A percentile compares a stretch with the other conserved stretches of the same genome.
Evolutionary conservation across 2,113 vertebrate genomes (phyloP).

Genomic region (Callocephalon fimbriatum): DNA sequence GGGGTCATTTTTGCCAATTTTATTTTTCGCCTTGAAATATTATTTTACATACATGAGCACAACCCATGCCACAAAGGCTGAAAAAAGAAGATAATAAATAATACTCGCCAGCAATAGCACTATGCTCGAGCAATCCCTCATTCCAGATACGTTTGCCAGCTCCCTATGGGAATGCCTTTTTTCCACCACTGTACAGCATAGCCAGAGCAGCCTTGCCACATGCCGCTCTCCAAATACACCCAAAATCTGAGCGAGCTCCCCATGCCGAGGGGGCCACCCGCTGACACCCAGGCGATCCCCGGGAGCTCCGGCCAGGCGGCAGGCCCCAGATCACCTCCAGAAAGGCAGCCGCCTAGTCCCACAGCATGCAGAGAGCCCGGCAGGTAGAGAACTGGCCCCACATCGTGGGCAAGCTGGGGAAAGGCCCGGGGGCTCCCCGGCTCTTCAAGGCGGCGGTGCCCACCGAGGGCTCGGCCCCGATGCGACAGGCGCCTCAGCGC

Average conservation of each 20-base stretch:
- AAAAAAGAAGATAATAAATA: neutral
- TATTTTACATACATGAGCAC: neutral
- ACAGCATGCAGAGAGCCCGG: neutral
- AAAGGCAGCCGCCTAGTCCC: neutral
- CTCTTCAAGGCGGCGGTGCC: neutral
- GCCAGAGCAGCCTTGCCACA: neutral
- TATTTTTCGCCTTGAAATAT: neutral
- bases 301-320: neutral
- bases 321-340: neutral
- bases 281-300: neutral
- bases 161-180: conserved; percentile 13
- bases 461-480: neutral
- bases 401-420: neutral
- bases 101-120: neutral
- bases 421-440: neutral
- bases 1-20: conserved; percentile 10
- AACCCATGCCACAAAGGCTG: neutral
- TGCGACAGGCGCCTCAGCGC: neutral
- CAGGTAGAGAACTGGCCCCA: neutral
- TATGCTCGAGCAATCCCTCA: neutral
- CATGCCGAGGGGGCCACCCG: neutral
- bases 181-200: neutral
- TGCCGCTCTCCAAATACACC: neutral
- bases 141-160: conserved; percentile 12
- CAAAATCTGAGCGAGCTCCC: neutral